Evolutionary conservation across 2,888 invertebrate species (phyloP).

Genomic region (Catocala nupta): DNA sequence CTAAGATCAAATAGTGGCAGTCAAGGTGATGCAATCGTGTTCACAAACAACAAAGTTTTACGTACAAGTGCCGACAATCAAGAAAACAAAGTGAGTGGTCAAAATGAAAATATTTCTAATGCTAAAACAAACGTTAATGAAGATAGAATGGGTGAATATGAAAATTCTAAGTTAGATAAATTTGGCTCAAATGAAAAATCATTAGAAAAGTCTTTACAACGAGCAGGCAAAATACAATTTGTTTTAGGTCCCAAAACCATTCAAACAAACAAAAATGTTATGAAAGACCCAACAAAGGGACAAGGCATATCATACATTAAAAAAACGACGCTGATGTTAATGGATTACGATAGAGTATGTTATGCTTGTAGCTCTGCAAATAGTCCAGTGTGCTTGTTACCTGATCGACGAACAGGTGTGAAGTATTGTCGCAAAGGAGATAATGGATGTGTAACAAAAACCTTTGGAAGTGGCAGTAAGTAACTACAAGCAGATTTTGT

Average conservation of each 20-base stretch:
- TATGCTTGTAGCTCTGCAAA: conserved; percentile 73
- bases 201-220: background rate
- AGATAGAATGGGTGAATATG: no score
- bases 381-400: conserved; percentile 69
- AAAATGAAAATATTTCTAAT: background rate
- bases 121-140: background rate
- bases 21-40: background rate
- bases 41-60: background rate
- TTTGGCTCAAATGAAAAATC: background rate
- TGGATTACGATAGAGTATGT: conserved; percentile 65
- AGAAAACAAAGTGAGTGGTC: background rate
- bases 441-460: conserved; percentile 70
- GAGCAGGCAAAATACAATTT: background rate
- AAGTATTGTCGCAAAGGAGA: conserved; percentile 73
- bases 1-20: background rate
- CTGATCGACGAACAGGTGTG: conserved; percentile 68
- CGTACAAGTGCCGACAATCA: background rate
- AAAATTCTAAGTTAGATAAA: no score
- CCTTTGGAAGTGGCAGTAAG: conserved; percentile 64
- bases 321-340: conserved; percentile 50
- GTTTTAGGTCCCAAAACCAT: background rate
- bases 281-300: conserved; percentile 27
- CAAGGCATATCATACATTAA: conserved; percentile 50
- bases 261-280: background rate
- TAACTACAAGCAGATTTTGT: background rate